Base-by-base conservation (phyloP, 2,888 invertebrate species). In the Xestobium rufovillosum region DNA sequence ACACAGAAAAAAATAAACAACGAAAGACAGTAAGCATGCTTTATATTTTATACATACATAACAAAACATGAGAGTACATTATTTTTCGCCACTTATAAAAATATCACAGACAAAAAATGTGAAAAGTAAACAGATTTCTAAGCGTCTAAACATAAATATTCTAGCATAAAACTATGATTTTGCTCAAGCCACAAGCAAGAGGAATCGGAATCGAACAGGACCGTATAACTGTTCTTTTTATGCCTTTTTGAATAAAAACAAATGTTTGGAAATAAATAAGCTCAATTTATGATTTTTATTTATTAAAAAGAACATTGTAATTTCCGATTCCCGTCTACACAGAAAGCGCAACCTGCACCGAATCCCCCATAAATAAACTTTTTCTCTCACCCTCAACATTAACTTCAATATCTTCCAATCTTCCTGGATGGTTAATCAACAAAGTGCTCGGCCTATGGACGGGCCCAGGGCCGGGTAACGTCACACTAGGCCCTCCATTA, bases 371-470 rank as follows among this genome's bases (percentile, higher is more conserved):
- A 35, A 45, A 29, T 30, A 33, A 16, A 19, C 23, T 19, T 19
- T 19, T 6, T n/a, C 6, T 54, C 74, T 74, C 73, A 92, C 91
- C 91, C 83, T 94, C 91, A 68, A 95, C 91, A 71, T 90, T 89
- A 61, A 95, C 89, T 75, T 92, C 92, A 55, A 92, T 85, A 68
- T 92, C 91, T 63, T 91, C 89, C 53, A 92, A 78, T 57, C 87
- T 82, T 55, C 88, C 84, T 45, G 83, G 81, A 67, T 86, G 85
- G 65, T 84, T 84, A 56, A 83, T 73, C 37, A 80, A 73, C 51
- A 83, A 71, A 17, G 80, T 77, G 43, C 81, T 80, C 8, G 81
- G 73, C 56, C 78, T 75, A 55, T 81, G 80, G 11, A 83, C 69
- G 1, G 81, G 81, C 36, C 79, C 81, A 0, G 82, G 82, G 3